Percentiles rank a stretch among this genome's conserved stretches.
Evolutionary conservation across 2,797 vertebrate species (phyloP).

Genomic region (Cirrhinus molitorella): DNA sequence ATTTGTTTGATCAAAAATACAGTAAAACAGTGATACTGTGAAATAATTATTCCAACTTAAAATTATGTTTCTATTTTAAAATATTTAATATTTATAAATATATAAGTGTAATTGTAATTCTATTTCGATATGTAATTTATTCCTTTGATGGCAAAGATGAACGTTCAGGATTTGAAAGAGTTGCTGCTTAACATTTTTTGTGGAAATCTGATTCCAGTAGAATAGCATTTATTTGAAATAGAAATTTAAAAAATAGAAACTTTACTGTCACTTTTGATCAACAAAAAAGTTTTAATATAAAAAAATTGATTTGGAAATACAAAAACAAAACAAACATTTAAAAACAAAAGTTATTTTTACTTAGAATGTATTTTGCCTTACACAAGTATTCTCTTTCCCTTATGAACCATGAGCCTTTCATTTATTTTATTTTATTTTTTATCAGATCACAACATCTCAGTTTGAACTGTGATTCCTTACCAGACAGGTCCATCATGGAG

Average conservation of each 20-base stretch:
- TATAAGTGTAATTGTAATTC: neutral
- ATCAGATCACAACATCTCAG: neutral
- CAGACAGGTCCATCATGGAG: constrained; percentile 79
- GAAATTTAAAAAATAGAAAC: too few species aligned
- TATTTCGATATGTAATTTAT: too few species aligned
- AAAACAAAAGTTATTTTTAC: neutral
- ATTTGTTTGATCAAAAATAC: too few species aligned
- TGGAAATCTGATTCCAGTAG: neutral
- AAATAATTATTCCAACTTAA: neutral
- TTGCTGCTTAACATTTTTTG: neutral
- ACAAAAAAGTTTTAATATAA: too few species aligned
- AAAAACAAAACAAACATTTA: neutral
- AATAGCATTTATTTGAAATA: neutral
- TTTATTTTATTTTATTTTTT: fast-evolving
- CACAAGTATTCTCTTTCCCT: too few species aligned
- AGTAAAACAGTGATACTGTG: neutral
- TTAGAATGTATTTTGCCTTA: neutral
- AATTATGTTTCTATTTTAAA: neutral
- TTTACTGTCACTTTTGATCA: neutral
- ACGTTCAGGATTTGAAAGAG: neutral
- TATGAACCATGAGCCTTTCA: neutral
- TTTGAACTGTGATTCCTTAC: constrained; percentile 62
- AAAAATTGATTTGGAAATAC: too few species aligned
- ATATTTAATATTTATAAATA: too few species aligned
- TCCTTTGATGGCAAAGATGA: neutral